Conservation (phyloP, 1,140 invertebrate species). For the Eurosta solidaginis region DNA sequence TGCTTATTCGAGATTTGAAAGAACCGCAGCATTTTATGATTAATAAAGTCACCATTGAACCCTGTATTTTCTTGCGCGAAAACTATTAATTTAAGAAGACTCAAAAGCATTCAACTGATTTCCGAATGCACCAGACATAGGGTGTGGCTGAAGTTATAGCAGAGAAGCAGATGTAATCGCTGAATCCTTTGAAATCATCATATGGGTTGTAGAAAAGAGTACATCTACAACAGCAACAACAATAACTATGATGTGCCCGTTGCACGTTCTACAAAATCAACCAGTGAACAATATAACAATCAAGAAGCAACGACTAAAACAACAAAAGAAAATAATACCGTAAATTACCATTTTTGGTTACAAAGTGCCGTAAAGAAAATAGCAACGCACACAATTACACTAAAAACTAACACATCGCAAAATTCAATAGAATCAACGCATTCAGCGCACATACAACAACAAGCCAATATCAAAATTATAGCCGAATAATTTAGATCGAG, state of each 20-base stretch:
- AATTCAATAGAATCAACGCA: too few relatives aligned
- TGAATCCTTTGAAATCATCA: conserved; percentile 16
- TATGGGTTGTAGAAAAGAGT: background rate
- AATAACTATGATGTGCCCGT: background rate
- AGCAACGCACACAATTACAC: background rate
- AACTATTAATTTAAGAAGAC: conserved; percentile 28
- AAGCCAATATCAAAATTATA: background rate
- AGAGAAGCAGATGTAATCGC: background rate
- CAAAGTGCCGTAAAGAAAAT: conserved; percentile 7
- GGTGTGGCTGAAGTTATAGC: too few relatives aligned
- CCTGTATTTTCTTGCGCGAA: background rate
- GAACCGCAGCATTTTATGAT: too few relatives aligned
- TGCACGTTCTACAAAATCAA: background rate
- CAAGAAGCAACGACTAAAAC: background rate
- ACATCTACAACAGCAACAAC: background rate
- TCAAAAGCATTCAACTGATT: conserved; percentile 1
- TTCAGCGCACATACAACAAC: background rate
- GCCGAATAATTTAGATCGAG: background rate
- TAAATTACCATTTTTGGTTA: conserved; percentile 10
- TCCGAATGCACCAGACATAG: background rate
- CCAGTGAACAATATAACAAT: background rate
- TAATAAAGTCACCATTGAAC: too few relatives aligned
- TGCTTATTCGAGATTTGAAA: too few relatives aligned
- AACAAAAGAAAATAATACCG: background rate
- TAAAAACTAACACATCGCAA: background rate